These are phyloP conservation scores for Drosophila eugracilis DNA, from an alignment of 1,140 invertebrate species.

Conservation along the genomic window DNA sequence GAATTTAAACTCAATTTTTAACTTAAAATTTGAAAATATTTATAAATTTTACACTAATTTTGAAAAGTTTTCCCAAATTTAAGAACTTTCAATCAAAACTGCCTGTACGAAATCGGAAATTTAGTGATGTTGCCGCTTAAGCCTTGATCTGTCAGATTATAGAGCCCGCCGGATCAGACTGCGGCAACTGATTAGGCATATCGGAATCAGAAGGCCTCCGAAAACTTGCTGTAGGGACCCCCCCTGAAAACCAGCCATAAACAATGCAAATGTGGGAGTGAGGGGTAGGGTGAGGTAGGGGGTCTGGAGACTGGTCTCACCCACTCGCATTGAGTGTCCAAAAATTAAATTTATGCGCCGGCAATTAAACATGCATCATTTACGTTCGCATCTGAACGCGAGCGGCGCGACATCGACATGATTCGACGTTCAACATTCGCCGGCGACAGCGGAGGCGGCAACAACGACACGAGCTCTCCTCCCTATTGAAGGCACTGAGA, in stretches of 20 bases:
- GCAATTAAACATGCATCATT: conserved; percentile 83
- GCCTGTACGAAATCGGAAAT: not conserved
- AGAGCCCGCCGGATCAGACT: conserved; percentile 6
- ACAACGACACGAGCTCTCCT: conserved; percentile 61
- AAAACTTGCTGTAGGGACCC: conserved; percentile 1
- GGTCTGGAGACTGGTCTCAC: conserved; percentile 24
- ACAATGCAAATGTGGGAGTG: conserved; percentile 60
- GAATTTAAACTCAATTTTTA: no score
- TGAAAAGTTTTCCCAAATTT: no score
- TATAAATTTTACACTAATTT: no score
- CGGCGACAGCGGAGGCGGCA: conserved; percentile 63
- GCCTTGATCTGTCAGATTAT: conserved; percentile 22
- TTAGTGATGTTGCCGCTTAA: conserved; percentile 35
- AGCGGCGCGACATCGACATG: conserved; percentile 53
- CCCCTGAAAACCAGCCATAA: conserved; percentile 10
- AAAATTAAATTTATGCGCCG: conserved; percentile 81
- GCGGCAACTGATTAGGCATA: conserved; percentile 29
- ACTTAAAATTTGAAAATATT: not conserved
- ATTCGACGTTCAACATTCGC: conserved; percentile 49
- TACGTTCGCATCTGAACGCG: conserved; percentile 61
- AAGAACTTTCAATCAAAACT: not conserved
- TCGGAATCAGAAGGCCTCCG: conserved; percentile 1
- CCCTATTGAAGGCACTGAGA: conserved; percentile 1
- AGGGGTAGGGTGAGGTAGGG: no score
- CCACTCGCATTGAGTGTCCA: conserved; percentile 34